Base-by-base conservation (phyloP, 1,140 invertebrate genomes). In the Drosophila murphyi region DNA sequence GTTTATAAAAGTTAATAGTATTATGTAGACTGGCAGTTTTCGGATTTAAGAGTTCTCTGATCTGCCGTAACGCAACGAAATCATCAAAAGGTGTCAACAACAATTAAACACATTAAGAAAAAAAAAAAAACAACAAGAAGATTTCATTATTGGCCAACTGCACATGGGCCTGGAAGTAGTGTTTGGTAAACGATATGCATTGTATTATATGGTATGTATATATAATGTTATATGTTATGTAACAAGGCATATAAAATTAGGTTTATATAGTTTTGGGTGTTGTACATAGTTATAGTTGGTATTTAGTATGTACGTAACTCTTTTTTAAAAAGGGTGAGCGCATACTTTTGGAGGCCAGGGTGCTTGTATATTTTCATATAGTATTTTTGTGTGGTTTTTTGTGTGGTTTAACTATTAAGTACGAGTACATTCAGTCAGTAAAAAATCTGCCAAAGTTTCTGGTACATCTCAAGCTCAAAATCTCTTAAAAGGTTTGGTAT, bases 41-140 rank as follows among this genome's bases (percentile, higher is more conserved):
- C 32, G 32, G 29, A 12, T 43, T 43, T n/a, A 41, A 43, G 57
- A 50, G 65, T 52, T 85, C 67, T 43, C 75, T 65, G 75, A 70
- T 51, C 68, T 75, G 82, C 60, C 75, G 56, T 55, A 81, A 73
- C 52, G 45, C 34, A 86, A 83, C 73, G 73, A 74, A 83, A 87
- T 82, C 35, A 88, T 80, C 35, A 28, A 79, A 76, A 71, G 55
- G 72, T 74, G 75, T 82, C 48, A 89, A 87, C 85, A 88, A 88
- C 73, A 81, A 69, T 81, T 51, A 81, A 83, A 82, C 63, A 86
- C 82, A 80, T 88, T 73, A 73, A 76, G 72, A 88, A 82, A 69
- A 79, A 77, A 56, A 79, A 77, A 56, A 29, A 37, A 70, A 87
- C 83, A 87, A 80, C 67, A 80, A 87, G 76, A 72, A 69, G 60